These are phyloP conservation scores for Drosophila albomicans DNA, from an alignment of 1,140 invertebrate genomes.

Conservation along the genomic window DNA sequence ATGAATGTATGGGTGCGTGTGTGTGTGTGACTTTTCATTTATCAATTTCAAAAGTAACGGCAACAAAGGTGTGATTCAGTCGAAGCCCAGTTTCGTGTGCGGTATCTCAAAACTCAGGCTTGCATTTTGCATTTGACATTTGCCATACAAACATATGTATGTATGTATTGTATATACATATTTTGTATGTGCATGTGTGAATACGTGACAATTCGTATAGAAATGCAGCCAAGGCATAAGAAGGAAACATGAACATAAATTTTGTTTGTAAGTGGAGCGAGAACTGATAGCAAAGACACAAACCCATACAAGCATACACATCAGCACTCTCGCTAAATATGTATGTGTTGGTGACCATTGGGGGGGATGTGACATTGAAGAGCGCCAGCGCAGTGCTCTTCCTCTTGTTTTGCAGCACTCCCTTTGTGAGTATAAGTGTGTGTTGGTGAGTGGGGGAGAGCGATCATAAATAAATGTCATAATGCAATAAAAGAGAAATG, in stretches of 20 bases:
- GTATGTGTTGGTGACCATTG: slow-evolving; percentile 16
- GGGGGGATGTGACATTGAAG: slow-evolving; percentile 22
- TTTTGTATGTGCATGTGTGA: slow-evolving; percentile 14
- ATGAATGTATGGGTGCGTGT: background rate
- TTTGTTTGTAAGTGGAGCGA: slow-evolving; percentile 26
- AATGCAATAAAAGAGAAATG: slow-evolving; percentile 75
- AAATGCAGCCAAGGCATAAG: slow-evolving; percentile 31
- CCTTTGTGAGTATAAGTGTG: background rate
- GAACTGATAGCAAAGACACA: slow-evolving; percentile 39
- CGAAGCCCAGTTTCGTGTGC: slow-evolving; percentile 19
- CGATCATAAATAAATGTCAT: slow-evolving; percentile 79
- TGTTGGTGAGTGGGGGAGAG: slow-evolving; percentile 41
- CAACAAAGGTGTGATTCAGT: slow-evolving; percentile 58
- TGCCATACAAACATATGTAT: slow-evolving; percentile 25
- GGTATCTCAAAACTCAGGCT: slow-evolving; percentile 2
- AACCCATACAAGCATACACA: background rate
- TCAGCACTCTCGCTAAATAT: background rate
- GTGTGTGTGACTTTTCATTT: slow-evolving; percentile 55
- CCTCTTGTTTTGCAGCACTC: slow-evolving; percentile 17
- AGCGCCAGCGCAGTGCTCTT: slow-evolving; percentile 5
- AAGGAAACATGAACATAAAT: slow-evolving; percentile 57
- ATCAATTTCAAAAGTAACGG: slow-evolving; percentile 57
- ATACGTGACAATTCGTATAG: slow-evolving; percentile 68
- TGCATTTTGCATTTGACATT: slow-evolving; percentile 38
- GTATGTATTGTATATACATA: background rate